Evolutionary conservation across 2,797 vertebrate genomes (phyloP).

Genomic region (Sitta carolinensis): DNA sequence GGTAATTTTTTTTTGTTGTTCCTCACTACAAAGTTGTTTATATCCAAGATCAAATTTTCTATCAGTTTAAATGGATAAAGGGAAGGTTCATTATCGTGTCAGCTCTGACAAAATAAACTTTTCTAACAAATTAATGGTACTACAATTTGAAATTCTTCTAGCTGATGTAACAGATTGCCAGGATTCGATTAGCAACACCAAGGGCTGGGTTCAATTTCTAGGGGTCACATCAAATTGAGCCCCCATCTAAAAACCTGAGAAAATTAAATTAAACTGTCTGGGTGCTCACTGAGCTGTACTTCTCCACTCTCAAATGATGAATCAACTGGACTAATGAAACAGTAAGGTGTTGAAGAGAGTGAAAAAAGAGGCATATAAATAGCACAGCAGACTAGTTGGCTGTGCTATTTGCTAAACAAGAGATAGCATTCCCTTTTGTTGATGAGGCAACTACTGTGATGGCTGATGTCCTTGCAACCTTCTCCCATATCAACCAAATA

Average conservation of each 20-base stretch:
- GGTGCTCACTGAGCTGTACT: conserved; percentile 35
- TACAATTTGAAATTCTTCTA: conserved; percentile 33
- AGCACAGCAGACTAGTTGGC: neutral
- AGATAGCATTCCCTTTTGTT: neutral
- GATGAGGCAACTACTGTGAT: neutral
- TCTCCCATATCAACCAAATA: neutral
- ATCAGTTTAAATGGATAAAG: conserved; percentile 18
- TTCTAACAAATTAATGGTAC: neutral
- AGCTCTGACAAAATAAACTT: conserved; percentile 30
- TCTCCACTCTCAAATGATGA: conserved; percentile 32
- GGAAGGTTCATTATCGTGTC: conserved; percentile 26
- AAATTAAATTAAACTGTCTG: conserved; percentile 65
- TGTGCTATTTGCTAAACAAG: neutral
- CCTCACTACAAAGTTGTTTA: neutral
- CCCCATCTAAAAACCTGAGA: conserved; percentile 47
- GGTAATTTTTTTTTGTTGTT: neutral
- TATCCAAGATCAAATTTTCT: conserved; percentile 23
- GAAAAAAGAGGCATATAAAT: neutral
- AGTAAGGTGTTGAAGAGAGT: neutral
- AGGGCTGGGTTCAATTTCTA: conserved; percentile 47
- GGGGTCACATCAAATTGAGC: conserved; percentile 50
- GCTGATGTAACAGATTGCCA: neutral
- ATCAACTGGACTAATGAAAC: conserved; percentile 50
- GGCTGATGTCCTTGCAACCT: neutral
- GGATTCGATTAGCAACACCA: conserved; percentile 49